These are phyloP conservation scores for Ferrisia virgata DNA, from an alignment of 2,888 invertebrate genomes.

Conservation along the genomic window DNA sequence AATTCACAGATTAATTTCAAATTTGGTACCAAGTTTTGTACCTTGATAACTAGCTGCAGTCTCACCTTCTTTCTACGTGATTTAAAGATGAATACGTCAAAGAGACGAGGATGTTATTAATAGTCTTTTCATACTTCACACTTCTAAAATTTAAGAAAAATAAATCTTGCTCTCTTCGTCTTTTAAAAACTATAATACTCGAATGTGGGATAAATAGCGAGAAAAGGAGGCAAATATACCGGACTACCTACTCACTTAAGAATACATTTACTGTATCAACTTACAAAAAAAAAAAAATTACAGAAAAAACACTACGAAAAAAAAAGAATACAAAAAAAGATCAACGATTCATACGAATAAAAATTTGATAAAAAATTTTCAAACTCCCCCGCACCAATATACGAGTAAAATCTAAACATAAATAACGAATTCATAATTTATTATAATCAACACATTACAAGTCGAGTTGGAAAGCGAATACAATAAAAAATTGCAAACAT, in stretches of 20 bases:
- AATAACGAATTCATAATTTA: conserved; percentile 28
- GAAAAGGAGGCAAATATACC: neutral
- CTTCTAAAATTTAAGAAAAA: no score
- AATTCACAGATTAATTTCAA: no score
- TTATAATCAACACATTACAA: conserved; percentile 31
- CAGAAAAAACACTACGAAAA: neutral
- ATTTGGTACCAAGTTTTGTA: no score
- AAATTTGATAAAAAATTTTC: neutral
- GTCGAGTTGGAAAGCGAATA: conserved; percentile 21
- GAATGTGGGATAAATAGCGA: neutral
- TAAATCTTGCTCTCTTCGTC: no score
- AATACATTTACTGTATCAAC: neutral
- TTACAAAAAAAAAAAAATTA: neutral
- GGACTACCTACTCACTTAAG: neutral
- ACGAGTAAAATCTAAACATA: neutral
- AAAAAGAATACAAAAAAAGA: neutral
- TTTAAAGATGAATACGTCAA: no score
- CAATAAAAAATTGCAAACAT: conserved; percentile 14
- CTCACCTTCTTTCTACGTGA: no score
- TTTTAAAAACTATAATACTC: neutral
- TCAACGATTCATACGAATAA: neutral
- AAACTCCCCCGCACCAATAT: neutral
- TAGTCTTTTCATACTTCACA: no score
- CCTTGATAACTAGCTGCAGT: no score
- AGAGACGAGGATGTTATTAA: no score